Evolutionary conservation across 1,140 invertebrate species (phyloP), one percentile per base, ranked within the genome.

Genomic region (Formica selysi): DNA sequence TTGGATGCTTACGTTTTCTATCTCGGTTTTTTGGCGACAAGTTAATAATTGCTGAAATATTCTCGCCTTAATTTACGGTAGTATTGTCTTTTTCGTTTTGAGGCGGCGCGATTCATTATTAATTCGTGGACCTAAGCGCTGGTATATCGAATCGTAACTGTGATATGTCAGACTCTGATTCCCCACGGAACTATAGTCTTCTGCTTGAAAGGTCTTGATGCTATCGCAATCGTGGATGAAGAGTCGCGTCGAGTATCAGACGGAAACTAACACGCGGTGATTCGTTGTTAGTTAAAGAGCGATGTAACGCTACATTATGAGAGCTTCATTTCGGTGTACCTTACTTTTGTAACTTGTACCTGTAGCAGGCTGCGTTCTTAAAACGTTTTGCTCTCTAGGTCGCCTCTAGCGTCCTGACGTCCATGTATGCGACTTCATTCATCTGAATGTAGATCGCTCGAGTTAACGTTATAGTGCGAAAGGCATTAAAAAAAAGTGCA

Each of bases 351-450:
- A 85, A 59, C 22, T 54, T 36, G 22, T 62, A 76, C 5, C 48
- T 8, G 13, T 88, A 89, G 76, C 11, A 67, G 13, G 48, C 26
- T 79, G 59, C 76, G 71, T 89, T 89, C 64, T 89, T 89, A 86
- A 89, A 89, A 89, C 76, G 84, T 83, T 86, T 89, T 81, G 87
- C 88, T 89, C 87, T 89, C 88, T 88, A 89, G 68, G 62, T 89
- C 87, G 87, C 22, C 68, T 89, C 76, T 81, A 67, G 83, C 62
- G 48, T 76, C 59, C 51, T 62, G 64, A 88, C 38, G 74, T 89
- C 51, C 59, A 76, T 73, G 32, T 16, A 62, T 88, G 41, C 38
- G 70, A 76, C 44, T 32, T 38, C 68, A 67, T 74, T 86, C 54
- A 36, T 48, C 32, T 8, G 8, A 36, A 16, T 26, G 29, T 83